phyloP scores from a whole-genome alignment of 2,888 invertebrate genomes.

The Dynastes hyllus region DNA sequence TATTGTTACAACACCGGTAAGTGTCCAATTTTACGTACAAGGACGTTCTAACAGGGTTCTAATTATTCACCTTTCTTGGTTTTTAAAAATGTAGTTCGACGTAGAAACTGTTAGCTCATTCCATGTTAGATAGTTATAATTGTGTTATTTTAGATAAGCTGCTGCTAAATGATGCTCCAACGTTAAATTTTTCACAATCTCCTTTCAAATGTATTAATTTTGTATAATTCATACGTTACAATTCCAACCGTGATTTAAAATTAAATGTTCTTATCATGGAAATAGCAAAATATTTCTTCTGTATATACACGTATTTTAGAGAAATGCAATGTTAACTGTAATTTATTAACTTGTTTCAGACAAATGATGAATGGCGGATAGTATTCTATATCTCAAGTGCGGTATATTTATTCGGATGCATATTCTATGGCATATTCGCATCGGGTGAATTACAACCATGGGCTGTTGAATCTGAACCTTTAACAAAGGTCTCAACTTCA shows the following conservation, averaged over 20 bases:
- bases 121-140: no score
- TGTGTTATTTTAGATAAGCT: no score
- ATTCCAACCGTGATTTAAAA: no score
- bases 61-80: not conserved
- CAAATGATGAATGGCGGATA: constrained; percentile 81
- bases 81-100: no score
- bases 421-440: constrained; percentile 87
- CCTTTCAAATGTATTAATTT: no score
- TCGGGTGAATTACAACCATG: constrained; percentile 90
- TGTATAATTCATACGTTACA: no score
- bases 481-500: constrained; percentile 49
- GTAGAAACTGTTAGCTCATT: no score
- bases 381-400: constrained; percentile 90
- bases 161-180: no score
- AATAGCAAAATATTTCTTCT: no score
- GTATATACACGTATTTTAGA: no score
- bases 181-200: no score
- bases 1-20: constrained; percentile 81
- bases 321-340: not conserved
- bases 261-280: no score
- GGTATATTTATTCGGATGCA: constrained; percentile 88
- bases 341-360: constrained; percentile 55
- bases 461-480: constrained; percentile 74
- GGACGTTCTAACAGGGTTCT: not conserved
- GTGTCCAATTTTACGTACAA: constrained; percentile 8